These are phyloP conservation scores for Eupsilia transversa DNA, from an alignment of 2,888 invertebrate genomes.

Conservation along the genomic window DNA sequence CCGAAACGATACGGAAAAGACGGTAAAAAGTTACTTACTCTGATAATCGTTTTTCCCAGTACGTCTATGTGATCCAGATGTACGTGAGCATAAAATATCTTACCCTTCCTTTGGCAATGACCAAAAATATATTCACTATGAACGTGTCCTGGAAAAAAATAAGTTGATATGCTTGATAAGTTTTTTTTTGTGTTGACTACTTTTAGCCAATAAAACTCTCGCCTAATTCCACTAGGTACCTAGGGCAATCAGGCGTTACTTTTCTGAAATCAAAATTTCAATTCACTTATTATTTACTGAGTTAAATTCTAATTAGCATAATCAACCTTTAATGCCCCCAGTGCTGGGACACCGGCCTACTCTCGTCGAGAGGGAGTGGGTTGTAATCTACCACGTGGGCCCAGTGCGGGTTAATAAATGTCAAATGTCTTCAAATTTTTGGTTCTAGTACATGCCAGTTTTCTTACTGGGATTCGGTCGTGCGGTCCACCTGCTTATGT, in stretches of 20 bases:
- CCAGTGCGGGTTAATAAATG: too few relatives aligned
- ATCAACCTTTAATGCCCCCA: too few relatives aligned
- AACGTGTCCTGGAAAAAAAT: slow-evolving; percentile 63
- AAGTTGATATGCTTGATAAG: not conserved
- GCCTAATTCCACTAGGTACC: not conserved
- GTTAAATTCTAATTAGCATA: not conserved
- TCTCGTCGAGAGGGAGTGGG: too few relatives aligned
- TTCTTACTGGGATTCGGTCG: too few relatives aligned
- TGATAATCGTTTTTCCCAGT: slow-evolving; percentile 78
- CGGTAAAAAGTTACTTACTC: slow-evolving; percentile 71
- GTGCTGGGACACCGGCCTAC: too few relatives aligned
- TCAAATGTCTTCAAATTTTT: too few relatives aligned
- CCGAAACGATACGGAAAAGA: not conserved
- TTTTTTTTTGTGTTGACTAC: not conserved
- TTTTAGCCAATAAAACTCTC: not conserved
- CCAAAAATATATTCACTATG: slow-evolving; percentile 81
- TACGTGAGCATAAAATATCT: slow-evolving; percentile 69
- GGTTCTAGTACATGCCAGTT: too few relatives aligned
- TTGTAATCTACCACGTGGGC: too few relatives aligned
- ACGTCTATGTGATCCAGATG: slow-evolving; percentile 75
- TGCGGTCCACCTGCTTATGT: too few relatives aligned
- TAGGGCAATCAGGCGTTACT: not conserved
- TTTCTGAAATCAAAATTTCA: not conserved
- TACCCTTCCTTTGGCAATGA: slow-evolving; percentile 63
- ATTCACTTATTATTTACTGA: not conserved